Percentiles rank a stretch among this genome's conserved stretches.
Conservation (phyloP, 2,797 vertebrate genomes). For the Malurus leucopterus region DNA sequence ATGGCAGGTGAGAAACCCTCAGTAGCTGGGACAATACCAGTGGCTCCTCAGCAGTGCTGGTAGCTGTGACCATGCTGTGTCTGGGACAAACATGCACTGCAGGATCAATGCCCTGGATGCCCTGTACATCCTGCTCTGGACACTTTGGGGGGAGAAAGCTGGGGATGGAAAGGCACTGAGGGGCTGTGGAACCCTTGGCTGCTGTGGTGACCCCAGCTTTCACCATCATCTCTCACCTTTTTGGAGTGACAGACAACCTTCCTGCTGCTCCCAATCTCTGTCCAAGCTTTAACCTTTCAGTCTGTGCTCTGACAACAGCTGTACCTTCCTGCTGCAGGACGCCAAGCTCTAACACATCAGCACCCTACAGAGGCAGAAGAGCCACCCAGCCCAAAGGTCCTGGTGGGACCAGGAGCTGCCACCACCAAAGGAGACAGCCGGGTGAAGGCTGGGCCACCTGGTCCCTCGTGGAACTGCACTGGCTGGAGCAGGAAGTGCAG, state of each 20-base stretch:
- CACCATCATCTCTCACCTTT: background rate
- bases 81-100: background rate
- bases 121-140: background rate
- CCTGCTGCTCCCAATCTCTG: background rate
- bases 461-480: fast-evolving
- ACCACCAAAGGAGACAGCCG: fast-evolving
- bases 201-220: background rate
- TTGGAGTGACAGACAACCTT: background rate
- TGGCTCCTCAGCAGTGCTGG: fast-evolving
- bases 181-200: background rate
- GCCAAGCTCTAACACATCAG: background rate
- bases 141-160: background rate
- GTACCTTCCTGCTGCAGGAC: background rate
- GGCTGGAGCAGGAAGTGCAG: background rate
- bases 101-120: fast-evolving
- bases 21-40: background rate
- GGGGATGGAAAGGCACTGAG: fast-evolving
- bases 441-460: fast-evolving
- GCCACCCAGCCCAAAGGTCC: background rate
- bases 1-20: fast-evolving
- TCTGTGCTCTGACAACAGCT: background rate
- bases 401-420: background rate
- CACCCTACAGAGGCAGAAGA: background rate
- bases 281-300: background rate
- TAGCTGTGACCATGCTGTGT: background rate